These are phyloP conservation scores for Erethizon dorsatum DNA, from an alignment of 2,797 vertebrate genomes.

Conservation along the genomic window DNA sequence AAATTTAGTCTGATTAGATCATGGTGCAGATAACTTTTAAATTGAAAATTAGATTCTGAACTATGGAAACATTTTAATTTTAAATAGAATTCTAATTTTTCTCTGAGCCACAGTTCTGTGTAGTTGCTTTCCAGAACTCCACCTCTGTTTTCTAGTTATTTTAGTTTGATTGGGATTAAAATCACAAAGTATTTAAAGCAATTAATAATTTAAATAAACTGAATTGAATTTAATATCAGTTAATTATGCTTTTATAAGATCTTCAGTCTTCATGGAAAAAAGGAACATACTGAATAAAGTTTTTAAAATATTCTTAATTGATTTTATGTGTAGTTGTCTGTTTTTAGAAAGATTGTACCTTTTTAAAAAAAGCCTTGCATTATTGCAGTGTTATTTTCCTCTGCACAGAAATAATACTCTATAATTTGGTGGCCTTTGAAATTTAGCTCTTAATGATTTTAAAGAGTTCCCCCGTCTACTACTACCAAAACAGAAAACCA, in stretches of 20 bases:
- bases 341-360: conserved; percentile 7
- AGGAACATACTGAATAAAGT: conserved; percentile 22
- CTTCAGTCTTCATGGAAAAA: conserved; percentile 57
- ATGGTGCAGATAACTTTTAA: conserved; percentile 45
- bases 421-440: conserved; percentile 50
- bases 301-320: conserved; percentile 34
- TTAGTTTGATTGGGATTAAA: conserved; percentile 42
- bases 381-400: neutral
- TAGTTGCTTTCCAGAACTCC: conserved; percentile 31
- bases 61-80: conserved; percentile 16
- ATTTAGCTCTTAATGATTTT: conserved; percentile 51
- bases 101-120: neutral
- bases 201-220: conserved; percentile 64
- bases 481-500: neutral
- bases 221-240: conserved; percentile 33
- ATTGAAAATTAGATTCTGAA: conserved; percentile 17
- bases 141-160: conserved; percentile 42
- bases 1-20: conserved; percentile 43
- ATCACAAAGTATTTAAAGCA: conserved; percentile 53
- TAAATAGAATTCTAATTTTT: conserved; percentile 51
- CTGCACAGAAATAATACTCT: neutral
- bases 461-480: neutral
- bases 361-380: neutral
- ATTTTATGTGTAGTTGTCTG: neutral
- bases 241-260: neutral